Conservation (phyloP, 2,113 vertebrate species). For the Neotoma lepida region DNA sequence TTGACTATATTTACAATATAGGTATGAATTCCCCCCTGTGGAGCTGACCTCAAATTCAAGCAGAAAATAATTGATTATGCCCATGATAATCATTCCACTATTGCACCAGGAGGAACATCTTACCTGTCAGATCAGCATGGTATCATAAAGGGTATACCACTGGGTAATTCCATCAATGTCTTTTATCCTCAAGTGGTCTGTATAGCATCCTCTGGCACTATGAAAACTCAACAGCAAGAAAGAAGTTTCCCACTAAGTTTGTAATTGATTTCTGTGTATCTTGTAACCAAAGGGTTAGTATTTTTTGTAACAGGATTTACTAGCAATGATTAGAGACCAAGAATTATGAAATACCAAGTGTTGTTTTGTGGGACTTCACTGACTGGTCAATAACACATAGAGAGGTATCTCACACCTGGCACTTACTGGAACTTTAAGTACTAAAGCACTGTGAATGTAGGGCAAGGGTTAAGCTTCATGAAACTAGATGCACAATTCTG, state of each 20-base stretch:
- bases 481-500: slow-evolving; percentile 15
- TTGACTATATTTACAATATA: not conserved
- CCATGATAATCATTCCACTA: not conserved
- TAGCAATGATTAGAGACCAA: not conserved
- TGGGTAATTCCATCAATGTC: too few species aligned
- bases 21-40: not conserved
- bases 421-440: not conserved
- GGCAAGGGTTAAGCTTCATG: not conserved
- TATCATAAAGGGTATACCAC: too few species aligned
- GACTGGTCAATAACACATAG: too few species aligned
- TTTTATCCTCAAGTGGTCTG: too few species aligned
- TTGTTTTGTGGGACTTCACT: too few species aligned
- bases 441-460: not conserved
- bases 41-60: not conserved
- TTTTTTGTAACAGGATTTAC: not conserved
- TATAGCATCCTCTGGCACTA: not conserved
- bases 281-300: not conserved
- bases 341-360: not conserved
- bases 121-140: too few species aligned
- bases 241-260: too few species aligned
- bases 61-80: not conserved
- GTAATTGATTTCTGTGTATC: not conserved
- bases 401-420: too few species aligned
- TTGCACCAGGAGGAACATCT: not conserved
- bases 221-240: not conserved